Conservation (phyloP, 2,888 invertebrate genomes). For the Stenchaetothrips biformis region DNA sequence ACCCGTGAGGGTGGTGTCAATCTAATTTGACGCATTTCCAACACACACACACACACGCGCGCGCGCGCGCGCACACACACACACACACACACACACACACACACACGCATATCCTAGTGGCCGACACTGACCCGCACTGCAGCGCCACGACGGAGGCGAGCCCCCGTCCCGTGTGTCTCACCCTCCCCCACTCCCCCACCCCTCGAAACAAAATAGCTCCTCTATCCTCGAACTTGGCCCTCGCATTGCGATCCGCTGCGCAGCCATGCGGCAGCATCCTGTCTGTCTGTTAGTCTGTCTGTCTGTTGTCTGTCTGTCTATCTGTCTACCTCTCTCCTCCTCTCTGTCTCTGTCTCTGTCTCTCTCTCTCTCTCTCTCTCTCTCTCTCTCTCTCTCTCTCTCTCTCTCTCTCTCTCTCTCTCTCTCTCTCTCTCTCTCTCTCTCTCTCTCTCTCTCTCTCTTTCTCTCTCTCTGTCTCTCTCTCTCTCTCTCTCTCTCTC, state of each 20-base stretch:
- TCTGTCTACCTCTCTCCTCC: too few species aligned
- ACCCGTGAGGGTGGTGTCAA: background rate
- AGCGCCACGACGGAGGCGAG: background rate
- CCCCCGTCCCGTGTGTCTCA: too few species aligned
- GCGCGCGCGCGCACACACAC: background rate
- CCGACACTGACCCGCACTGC: background rate
- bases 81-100: background rate
- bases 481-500: slow-evolving; percentile 9
- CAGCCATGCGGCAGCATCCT: background rate
- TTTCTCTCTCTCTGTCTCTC: too few species aligned
- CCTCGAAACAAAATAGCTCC: slow-evolving; percentile 9
- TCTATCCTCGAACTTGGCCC: slow-evolving; percentile 10
- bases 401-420: background rate
- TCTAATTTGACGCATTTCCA: background rate
- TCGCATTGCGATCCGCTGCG: background rate
- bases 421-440: background rate
- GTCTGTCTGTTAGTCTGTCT: background rate
- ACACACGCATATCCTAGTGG: background rate
- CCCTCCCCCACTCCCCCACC: background rate
- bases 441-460: background rate
- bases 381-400: background rate
- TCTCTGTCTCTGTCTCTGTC: too few species aligned
- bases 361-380: too few species aligned
- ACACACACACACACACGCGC: background rate
- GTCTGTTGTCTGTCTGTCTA: background rate